phyloP scores from a whole-genome alignment of 1,140 invertebrate genomes.

The Calliphora vicina region DNA sequence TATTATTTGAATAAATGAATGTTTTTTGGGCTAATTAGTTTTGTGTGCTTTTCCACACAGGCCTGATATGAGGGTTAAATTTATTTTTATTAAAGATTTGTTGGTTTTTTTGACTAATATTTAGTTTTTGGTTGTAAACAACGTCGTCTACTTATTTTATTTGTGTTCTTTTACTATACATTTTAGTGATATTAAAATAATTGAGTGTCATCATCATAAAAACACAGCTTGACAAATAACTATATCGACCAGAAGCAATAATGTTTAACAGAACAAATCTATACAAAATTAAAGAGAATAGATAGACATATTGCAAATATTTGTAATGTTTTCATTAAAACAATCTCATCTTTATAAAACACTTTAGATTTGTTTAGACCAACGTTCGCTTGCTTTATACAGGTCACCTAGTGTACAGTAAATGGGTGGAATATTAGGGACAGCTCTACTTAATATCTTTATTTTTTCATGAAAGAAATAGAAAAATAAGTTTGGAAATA shows the following conservation, averaged over 20 bases:
- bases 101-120: no score
- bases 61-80: no score
- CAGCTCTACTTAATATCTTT: no score
- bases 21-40: no score
- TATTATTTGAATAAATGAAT: no score
- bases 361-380: not conserved
- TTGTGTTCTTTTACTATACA: not conserved
- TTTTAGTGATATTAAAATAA: slow-evolving; percentile 12
- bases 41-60: no score
- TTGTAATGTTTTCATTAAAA: not conserved
- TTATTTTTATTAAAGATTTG: no score
- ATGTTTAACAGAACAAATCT: not conserved
- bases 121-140: no score
- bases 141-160: no score
- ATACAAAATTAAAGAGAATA: not conserved
- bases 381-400: not conserved
- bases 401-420: not conserved
- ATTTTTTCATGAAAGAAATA: no score
- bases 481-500: no score
- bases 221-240: not conserved
- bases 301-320: slow-evolving; percentile 11
- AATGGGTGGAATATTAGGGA: no score
- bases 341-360: not conserved
- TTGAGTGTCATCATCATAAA: slow-evolving; percentile 25
- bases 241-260: not conserved